Percentiles rank a stretch among this genome's conserved stretches.
These are phyloP conservation scores for Holothuria scabra DNA, from an alignment of 53 echinoderm and acorn worm species.

Conservation along the genomic window DNA sequence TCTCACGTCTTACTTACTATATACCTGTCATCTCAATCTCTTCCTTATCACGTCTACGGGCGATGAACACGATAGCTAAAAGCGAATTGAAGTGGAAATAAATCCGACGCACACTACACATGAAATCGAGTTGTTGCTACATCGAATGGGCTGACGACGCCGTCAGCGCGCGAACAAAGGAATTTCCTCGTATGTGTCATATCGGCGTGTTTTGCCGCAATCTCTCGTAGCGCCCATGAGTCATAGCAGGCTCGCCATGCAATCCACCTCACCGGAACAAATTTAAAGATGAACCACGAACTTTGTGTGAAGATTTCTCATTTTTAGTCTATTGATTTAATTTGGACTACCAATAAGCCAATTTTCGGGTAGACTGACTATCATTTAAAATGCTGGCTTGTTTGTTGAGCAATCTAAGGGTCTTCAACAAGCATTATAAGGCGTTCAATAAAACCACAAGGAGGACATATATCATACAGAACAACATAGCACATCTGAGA, in stretches of 20 bases:
- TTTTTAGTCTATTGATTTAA: slow-evolving; percentile 40
- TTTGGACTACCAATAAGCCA: slow-evolving; percentile 34
- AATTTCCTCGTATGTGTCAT: slow-evolving; percentile 31
- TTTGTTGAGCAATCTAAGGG: slow-evolving; percentile 22
- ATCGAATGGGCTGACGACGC: not conserved
- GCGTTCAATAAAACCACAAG: not conserved
- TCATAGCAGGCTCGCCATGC: slow-evolving; percentile 29
- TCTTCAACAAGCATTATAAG: slow-evolving; percentile 30
- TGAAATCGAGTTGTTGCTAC: too few relatives aligned
- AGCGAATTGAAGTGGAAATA: slow-evolving; percentile 23
- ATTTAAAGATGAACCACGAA: slow-evolving; percentile 21
- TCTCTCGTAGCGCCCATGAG: slow-evolving; percentile 20
- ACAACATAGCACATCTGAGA: too few relatives aligned
- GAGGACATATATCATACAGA: too few relatives aligned
- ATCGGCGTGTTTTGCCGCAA: not conserved
- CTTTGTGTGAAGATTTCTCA: slow-evolving; percentile 30
- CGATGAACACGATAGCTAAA: slow-evolving; percentile 34
- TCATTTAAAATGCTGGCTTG: slow-evolving; percentile 32
- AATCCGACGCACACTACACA: not conserved
- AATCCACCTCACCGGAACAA: slow-evolving; percentile 37
- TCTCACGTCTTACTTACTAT: too few relatives aligned
- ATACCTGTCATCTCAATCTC: slow-evolving; percentile 11
- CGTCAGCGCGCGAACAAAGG: slow-evolving; percentile 31
- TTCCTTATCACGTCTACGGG: not conserved
- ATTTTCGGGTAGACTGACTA: slow-evolving; percentile 45